Percentiles rank a stretch among this genome's conserved stretches.
Conservation (phyloP, 2,888 invertebrate species). For the Apotomis turbidana region DNA sequence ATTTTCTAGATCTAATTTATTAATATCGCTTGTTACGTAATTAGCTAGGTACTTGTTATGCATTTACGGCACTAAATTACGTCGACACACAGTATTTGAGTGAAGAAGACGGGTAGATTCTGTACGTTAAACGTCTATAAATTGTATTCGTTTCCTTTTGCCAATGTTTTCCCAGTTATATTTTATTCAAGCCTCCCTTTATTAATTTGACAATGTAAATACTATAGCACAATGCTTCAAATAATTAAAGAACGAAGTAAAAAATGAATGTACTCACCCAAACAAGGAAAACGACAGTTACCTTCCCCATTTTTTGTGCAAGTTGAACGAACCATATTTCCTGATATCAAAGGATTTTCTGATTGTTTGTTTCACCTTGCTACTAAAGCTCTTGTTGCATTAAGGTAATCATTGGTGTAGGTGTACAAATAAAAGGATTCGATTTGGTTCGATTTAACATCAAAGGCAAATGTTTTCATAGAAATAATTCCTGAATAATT, state of each 20-base stretch:
- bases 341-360: background rate
- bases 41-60: too few species aligned
- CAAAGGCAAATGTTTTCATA: background rate
- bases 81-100: too few species aligned
- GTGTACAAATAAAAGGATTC: slow-evolving; percentile 3
- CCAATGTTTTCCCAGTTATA: too few species aligned
- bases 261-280: background rate
- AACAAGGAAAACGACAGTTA: slow-evolving; percentile 8
- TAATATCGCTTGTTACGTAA: too few species aligned
- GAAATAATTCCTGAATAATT: slow-evolving; percentile 1
- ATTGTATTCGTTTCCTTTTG: too few species aligned
- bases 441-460: background rate
- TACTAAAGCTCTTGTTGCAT: background rate
- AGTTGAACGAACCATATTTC: slow-evolving; percentile 1
- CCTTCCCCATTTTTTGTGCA: background rate
- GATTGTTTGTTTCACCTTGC: slow-evolving; percentile 1
- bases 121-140: too few species aligned
- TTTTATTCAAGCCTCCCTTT: background rate
- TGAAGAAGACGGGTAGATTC: too few species aligned
- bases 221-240: background rate
- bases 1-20: too few species aligned
- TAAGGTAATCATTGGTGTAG: background rate
- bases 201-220: background rate
- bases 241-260: slow-evolving; percentile 1
- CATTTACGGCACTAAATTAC: too few species aligned